phyloP scores from a whole-genome alignment of 2,797 vertebrate species.

The Clarias fuscus region DNA sequence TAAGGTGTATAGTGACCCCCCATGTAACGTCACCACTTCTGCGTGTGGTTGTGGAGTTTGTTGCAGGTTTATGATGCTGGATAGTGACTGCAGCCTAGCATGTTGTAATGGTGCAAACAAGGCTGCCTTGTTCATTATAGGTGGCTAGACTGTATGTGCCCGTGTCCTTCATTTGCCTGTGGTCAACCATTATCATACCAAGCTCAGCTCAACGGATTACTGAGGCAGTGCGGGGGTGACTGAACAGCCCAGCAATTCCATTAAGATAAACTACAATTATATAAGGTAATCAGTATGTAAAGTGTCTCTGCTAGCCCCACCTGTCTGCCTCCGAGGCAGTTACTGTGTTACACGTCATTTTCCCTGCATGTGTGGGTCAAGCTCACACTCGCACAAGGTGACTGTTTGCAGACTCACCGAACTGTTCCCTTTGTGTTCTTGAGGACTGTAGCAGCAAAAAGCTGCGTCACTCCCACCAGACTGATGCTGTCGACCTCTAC shows the following conservation, averaged over 20 bases:
- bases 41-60: not conserved
- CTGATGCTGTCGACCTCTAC: conserved; percentile 91
- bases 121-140: conserved; percentile 14
- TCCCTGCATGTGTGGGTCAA: not conserved
- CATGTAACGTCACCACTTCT: not conserved
- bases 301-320: not conserved
- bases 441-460: conserved; percentile 91
- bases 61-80: not conserved
- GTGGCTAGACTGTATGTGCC: not conserved
- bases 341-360: not conserved
- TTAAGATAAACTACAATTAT: conserved; percentile 26
- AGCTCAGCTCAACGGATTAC: not conserved
- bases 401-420: conserved; percentile 70
- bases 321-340: conserved; percentile 6
- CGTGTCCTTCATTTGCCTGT: conserved; percentile 51
- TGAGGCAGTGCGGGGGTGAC: conserved; percentile 2
- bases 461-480: conserved; percentile 89
- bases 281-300: conserved; percentile 22
- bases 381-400: not conserved
- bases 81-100: conserved; percentile 11
- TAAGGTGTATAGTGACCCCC: not conserved
- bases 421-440: conserved; percentile 94
- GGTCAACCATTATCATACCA: conserved; percentile 56
- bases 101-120: conserved; percentile 33
- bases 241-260: conserved; percentile 17